A percentile compares a stretch with the other conserved stretches of the same genome.
Evolutionary conservation across 2,888 invertebrate species (phyloP).

Genomic region (Drosophila phalerata): DNA sequence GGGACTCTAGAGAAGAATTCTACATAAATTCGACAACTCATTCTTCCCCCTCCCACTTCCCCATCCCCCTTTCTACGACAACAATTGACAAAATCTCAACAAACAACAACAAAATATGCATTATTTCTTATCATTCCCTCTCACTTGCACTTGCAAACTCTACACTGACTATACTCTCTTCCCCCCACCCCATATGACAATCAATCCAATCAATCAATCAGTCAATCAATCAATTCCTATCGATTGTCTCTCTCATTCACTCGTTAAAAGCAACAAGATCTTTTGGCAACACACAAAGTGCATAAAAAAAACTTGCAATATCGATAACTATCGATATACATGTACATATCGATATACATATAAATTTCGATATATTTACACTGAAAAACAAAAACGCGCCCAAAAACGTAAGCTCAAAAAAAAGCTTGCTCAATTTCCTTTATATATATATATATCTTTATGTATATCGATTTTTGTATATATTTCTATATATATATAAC

Average conservation of each 20-base stretch:
- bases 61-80: not conserved
- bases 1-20: constrained; percentile 64
- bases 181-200: not conserved
- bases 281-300: constrained; percentile 28
- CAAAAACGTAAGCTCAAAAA: constrained; percentile 2
- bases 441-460: not conserved
- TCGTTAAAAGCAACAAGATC: constrained; percentile 14
- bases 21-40: not conserved
- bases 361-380: not conserved
- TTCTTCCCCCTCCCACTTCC: not conserved
- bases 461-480: constrained; percentile 1
- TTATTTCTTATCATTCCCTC: not conserved
- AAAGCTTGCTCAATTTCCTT: constrained; percentile 8
- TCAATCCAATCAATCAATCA: constrained; percentile 14
- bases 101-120: not conserved
- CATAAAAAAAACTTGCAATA: not conserved
- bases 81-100: constrained; percentile 20
- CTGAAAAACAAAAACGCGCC: not conserved
- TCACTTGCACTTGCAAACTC: too few species aligned
- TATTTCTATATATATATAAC: constrained; percentile 1
- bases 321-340: constrained; percentile 11
- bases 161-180: not conserved
- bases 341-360: constrained; percentile 2
- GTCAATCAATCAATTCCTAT: not conserved
- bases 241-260: constrained; percentile 2